Base-by-base conservation (phyloP, 2,797 vertebrate species). In the Delichon dasypus region DNA sequence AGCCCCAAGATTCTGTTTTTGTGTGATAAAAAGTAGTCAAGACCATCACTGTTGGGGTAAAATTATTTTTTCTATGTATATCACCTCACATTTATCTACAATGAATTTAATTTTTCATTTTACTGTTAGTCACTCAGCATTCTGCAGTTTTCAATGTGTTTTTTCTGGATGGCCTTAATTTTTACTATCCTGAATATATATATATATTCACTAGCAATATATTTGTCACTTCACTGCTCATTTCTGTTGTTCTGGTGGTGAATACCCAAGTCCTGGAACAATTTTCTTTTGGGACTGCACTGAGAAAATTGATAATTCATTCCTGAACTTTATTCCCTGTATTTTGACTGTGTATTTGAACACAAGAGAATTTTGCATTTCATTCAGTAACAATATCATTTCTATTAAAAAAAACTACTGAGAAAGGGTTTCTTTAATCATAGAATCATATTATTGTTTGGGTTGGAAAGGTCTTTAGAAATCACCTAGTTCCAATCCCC, bases 51-150 rank as follows among this genome's bases (percentile, higher is more conserved):
- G 5, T 55, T 82, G 51, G 25, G 0, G 2, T 71, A 70, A 91
- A 94, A 88, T 86, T 80, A 64, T 91, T 90, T 90, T 83, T 83
- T 25, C 23, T 38, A 4, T 64, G 4, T 73, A 51, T 74, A 45
- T 85, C 60, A 55, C n/a, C 48, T 80, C 47, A 40, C 13, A 11
- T 83, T 88, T 93, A 64, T 83, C 68, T 77, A n/a, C 48, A 92
- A 36, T 48, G 4, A 92, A 74, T 83, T 85, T 80, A 22, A 64
- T 89, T 94, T 95, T 90, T 85, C 48, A 53, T 80, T 91, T 85
- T 74, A 30, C 61, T 85, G 7, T 76, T 84, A 64, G 30, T 74
- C n/a, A 79, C 20, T 73, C 48, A 62, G 10, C 5, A 36, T 88
- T 34, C 20, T 77, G 30, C 27, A 54, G 61, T 79, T 64, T 88